phyloP scores from a whole-genome alignment of 1,140 invertebrate genomes.

The Temnothorax longispinosus region DNA sequence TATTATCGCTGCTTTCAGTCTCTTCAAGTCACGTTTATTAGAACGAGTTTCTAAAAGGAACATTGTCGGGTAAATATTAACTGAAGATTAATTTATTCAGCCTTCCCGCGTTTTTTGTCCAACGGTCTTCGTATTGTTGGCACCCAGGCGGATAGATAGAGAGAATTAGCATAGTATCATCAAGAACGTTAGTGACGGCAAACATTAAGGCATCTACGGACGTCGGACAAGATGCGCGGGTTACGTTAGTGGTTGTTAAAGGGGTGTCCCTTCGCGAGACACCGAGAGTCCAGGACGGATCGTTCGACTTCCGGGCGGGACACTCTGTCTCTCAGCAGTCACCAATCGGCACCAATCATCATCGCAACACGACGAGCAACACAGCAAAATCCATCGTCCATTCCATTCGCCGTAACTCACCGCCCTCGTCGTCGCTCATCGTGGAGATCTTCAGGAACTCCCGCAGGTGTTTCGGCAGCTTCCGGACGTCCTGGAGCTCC shows the following conservation, averaged over 20 bases:
- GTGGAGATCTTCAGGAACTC: conserved; percentile 87
- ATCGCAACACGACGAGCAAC: conserved; percentile 62
- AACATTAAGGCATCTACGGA: conserved; percentile 60
- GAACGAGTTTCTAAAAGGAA: background rate
- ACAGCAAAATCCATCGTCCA: conserved; percentile 65
- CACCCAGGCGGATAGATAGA: background rate
- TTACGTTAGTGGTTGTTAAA: conserved; percentile 63
- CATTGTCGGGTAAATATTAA: background rate
- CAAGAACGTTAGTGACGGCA: conserved; percentile 66
- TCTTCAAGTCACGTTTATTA: background rate
- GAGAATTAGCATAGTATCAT: conserved; percentile 53
- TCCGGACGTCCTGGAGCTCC: conserved; percentile 87
- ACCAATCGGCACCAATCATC: conserved; percentile 24
- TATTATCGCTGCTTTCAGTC: background rate
- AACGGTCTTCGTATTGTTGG: background rate
- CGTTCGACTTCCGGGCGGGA: background rate
- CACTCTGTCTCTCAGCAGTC: conserved; percentile 17
- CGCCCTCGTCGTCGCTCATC: conserved; percentile 85
- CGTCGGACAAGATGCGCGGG: conserved; percentile 46
- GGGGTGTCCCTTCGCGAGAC: background rate
- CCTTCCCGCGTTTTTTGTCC: background rate
- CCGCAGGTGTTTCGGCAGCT: conserved; percentile 90
- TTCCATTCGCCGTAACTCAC: conserved; percentile 83
- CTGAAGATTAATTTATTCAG: background rate
- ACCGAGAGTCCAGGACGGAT: background rate